phyloP scores from a whole-genome alignment of 1,140 invertebrate species.

The Streblospio benedicti region DNA sequence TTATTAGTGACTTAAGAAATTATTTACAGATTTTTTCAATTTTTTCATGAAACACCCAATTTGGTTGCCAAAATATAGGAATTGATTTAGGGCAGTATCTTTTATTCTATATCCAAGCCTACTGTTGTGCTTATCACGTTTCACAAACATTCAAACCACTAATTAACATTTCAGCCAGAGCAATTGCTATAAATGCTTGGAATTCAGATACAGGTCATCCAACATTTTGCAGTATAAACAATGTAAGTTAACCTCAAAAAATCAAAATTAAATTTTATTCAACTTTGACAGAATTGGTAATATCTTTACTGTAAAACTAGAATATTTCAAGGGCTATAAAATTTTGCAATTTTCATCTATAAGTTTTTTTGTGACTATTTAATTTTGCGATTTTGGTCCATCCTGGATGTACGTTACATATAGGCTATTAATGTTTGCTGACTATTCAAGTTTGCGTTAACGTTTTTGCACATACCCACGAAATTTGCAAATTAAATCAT shows the following conservation, averaged over 20 bases:
- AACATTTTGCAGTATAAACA: constrained; percentile 33
- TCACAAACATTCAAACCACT: not conserved
- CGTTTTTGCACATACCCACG: too few relatives aligned
- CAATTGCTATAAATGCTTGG: constrained; percentile 28
- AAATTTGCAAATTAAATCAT: too few relatives aligned
- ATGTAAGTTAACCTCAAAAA: constrained; percentile 27
- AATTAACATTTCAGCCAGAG: not conserved
- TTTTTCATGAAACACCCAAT: not conserved
- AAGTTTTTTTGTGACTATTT: not conserved
- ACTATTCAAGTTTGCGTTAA: not conserved
- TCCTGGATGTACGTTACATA: not conserved
- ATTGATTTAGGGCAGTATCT: not conserved
- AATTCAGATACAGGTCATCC: constrained; percentile 31
- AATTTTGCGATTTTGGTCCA: not conserved
- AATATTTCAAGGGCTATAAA: not conserved
- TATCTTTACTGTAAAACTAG: not conserved
- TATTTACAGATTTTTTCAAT: not conserved
- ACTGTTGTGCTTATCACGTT: not conserved
- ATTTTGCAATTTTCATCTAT: not conserved
- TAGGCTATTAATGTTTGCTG: not conserved
- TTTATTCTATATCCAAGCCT: not conserved
- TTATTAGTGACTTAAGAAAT: not conserved
- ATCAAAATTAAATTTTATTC: not conserved
- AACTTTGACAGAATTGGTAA: too few relatives aligned
- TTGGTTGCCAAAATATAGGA: not conserved